A percentile compares a stretch with the other conserved stretches of the same genome.
Evolutionary conservation across 2,888 invertebrate genomes (phyloP).

Genomic region (Mantis religiosa): DNA sequence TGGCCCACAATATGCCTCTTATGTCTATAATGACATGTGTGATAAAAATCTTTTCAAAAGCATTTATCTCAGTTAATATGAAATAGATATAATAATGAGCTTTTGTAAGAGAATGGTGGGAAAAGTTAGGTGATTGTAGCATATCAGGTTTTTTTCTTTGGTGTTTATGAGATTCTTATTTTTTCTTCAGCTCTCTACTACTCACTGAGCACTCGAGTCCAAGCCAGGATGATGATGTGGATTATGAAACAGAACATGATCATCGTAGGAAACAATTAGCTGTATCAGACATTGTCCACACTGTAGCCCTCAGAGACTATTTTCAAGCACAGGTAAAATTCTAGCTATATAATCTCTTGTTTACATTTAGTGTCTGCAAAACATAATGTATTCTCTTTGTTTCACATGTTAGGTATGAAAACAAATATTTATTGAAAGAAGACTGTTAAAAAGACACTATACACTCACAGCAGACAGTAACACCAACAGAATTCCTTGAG

Average conservation of each 20-base stretch:
- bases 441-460: too few species aligned
- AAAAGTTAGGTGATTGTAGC: too few species aligned
- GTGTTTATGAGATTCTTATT: neutral
- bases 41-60: too few species aligned
- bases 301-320: conserved; percentile 67
- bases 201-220: conserved; percentile 45
- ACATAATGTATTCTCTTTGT: neutral
- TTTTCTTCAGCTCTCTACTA: conserved; percentile 44
- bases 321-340: conserved; percentile 62
- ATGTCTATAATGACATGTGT: too few species aligned
- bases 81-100: too few species aligned
- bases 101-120: too few species aligned
- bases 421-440: too few species aligned
- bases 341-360: neutral
- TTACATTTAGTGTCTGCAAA: neutral
- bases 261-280: conserved; percentile 64
- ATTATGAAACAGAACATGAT: conserved; percentile 70
- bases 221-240: conserved; percentile 49
- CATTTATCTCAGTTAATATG: too few species aligned
- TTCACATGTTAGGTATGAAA: too few species aligned
- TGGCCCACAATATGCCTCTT: too few species aligned
- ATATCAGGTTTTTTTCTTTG: neutral
- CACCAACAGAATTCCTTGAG: too few species aligned
- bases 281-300: conserved; percentile 74
- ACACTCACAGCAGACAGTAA: too few species aligned